Base-by-base conservation (phyloP, 2,888 invertebrate species). In the Brassicogethes aeneus region DNA sequence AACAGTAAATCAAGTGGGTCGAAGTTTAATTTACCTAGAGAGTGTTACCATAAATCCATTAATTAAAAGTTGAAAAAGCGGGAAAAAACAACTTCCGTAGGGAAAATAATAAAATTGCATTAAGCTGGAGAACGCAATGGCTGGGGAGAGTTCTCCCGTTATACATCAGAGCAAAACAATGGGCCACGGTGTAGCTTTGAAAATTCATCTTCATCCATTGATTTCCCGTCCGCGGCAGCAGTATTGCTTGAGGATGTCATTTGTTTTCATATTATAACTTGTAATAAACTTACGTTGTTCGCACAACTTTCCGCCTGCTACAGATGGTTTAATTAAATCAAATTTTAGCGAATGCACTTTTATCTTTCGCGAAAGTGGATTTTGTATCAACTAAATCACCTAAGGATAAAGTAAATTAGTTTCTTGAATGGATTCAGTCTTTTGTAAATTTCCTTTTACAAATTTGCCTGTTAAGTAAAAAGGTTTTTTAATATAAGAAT, bases 201-300 rank as follows among this genome's bases (percentile, higher is more conserved):
- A 47, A 46, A 48, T 50, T 43, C 50, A 44, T 48, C 42, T 41
- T 39, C 41, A 41, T 39, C 35, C 51, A 53, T 53, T 43, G 53
- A 53, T 53, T 53, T 53, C 41, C 46, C 46, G 53, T 53, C 53
- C 41, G 29, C 5, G 34, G 34, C 52, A 51, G 50, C 42, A 41
- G 43, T 44, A 50, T 47, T 50, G 47, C 48, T 51, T 42, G 40
- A 36, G 46, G 53, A 48, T 53, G 51, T 53, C 53, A 51, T 53
- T 53, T 52, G 47, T 53, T 50, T 48, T 50, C 51, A 40, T 46
- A 50, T 53, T 48, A 51, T 46, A 47, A 45, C 50, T 43, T 46
- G 45, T 45, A 50, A 48, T 52, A 47, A 51, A 46, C 48, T 43
- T 46, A 46, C 43, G 37, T 41, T 41, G 50, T 43, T 46, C 10